A percentile compares a stretch with the other conserved stretches of the same genome.
These are phyloP conservation scores for Ostrea denselamellosa DNA, from an alignment of 1,140 invertebrate genomes.

Conservation along the genomic window DNA sequence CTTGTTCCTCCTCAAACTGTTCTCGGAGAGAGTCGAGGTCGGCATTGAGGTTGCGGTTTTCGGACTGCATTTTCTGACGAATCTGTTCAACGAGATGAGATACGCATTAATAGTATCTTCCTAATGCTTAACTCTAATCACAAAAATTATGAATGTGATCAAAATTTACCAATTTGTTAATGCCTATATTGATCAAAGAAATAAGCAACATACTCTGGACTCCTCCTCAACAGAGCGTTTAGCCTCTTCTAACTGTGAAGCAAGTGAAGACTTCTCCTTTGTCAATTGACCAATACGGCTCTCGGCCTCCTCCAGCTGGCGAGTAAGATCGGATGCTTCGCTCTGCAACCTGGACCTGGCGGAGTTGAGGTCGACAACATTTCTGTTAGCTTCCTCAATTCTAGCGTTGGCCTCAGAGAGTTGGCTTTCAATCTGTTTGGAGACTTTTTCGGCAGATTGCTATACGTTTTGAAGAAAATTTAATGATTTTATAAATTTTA, in stretches of 20 bases:
- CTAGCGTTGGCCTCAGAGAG: conserved; percentile 96
- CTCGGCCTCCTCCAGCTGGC: conserved; percentile 95
- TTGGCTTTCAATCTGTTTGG: conserved; percentile 96
- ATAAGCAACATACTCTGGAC: conserved; percentile 82
- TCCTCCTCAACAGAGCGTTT: conserved; percentile 98
- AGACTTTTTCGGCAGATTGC: conserved; percentile 90
- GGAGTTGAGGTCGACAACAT: conserved; percentile 70
- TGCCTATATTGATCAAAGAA: neutral
- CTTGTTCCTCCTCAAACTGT: conserved; percentile 95
- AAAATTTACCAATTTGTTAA: neutral
- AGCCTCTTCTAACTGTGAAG: conserved; percentile 96
- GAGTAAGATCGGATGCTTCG: conserved; percentile 95
- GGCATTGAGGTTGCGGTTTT: conserved; percentile 92
- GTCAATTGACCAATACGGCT: conserved; percentile 96
- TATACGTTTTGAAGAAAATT: neutral
- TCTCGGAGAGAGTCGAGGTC: conserved; percentile 98
- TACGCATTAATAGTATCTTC: neutral
- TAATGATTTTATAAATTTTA: neutral
- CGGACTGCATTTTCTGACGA: conserved; percentile 74
- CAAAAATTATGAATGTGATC: neutral
- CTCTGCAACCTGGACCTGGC: conserved; percentile 81
- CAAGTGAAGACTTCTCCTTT: conserved; percentile 96
- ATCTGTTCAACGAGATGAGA: conserved; percentile 46
- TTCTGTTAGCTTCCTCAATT: conserved; percentile 84
- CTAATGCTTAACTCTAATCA: neutral